Conservation (phyloP, 2,113 vertebrate species). For the Brienomyrus longianalis region DNA sequence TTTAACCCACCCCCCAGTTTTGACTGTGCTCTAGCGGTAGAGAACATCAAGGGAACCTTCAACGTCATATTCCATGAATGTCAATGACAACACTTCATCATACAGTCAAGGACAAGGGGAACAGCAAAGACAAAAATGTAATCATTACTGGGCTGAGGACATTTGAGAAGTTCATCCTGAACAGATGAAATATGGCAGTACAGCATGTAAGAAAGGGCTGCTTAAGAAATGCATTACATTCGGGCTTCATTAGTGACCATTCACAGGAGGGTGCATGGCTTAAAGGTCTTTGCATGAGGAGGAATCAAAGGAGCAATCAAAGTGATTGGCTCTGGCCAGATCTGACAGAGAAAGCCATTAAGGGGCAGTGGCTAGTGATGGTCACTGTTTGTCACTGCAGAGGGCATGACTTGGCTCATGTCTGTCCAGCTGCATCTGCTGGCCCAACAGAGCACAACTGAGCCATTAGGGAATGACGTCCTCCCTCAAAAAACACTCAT, state of each 20-base stretch:
- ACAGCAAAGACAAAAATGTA: slow-evolving; percentile 12
- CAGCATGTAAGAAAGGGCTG: not conserved
- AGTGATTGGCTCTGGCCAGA: slow-evolving; percentile 14
- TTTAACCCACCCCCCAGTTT: not conserved
- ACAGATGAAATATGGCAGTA: not conserved
- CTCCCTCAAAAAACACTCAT: slow-evolving; percentile 1
- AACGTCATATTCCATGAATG: not conserved
- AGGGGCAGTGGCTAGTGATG: not conserved
- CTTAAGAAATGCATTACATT: not conserved
- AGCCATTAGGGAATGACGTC: slow-evolving; percentile 21
- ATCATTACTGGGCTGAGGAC: not conserved
- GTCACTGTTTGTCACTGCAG: slow-evolving; percentile 15
- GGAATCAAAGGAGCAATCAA: not conserved
- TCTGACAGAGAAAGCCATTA: slow-evolving; percentile 10
- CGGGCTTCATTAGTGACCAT: not conserved
- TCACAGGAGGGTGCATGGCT: not conserved
- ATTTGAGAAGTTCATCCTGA: not conserved
- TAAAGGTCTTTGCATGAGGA: not conserved
- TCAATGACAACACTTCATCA: not conserved
- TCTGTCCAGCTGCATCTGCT: not conserved
- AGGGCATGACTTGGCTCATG: not conserved
- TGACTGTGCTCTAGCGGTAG: not conserved
- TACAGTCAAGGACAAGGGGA: not conserved
- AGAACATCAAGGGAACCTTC: not conserved
- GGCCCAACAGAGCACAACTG: slow-evolving; percentile 9